Conservation (phyloP, 2,888 invertebrate genomes). For the Heteromurus nitidus region DNA sequence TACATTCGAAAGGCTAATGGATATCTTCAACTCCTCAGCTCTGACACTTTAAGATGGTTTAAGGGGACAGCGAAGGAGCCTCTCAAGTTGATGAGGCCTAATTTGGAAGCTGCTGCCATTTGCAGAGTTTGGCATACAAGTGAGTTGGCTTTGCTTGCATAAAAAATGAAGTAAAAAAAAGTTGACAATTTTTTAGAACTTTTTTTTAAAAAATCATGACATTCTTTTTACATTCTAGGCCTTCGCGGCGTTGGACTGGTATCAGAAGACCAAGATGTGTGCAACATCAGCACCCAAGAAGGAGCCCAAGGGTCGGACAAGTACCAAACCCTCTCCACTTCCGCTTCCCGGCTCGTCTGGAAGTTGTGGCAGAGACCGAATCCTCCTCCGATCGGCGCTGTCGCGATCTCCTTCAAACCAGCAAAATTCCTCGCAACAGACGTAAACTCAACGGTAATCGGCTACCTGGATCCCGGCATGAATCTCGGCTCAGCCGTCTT, state of each 20-base stretch:
- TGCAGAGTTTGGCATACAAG: slow-evolving; percentile 73
- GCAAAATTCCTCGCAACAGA: slow-evolving; percentile 70
- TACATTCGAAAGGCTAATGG: slow-evolving; percentile 53
- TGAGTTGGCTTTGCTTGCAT: too few relatives aligned
- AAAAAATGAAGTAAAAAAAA: too few relatives aligned
- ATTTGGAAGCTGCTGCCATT: slow-evolving; percentile 78
- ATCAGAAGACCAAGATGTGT: slow-evolving; percentile 59
- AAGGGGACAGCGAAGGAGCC: slow-evolving; percentile 43
- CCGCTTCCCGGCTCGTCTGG: slow-evolving; percentile 82
- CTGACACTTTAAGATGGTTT: slow-evolving; percentile 47
- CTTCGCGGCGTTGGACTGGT: slow-evolving; percentile 66
- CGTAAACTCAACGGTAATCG: slow-evolving; percentile 78
- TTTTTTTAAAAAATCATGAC: background rate
- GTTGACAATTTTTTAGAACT: too few relatives aligned
- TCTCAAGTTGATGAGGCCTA: slow-evolving; percentile 43
- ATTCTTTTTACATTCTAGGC: slow-evolving; percentile 32
- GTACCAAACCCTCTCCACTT: slow-evolving; percentile 77
- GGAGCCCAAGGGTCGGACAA: slow-evolving; percentile 67
- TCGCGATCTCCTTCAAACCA: slow-evolving; percentile 75
- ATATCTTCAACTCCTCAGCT: slow-evolving; percentile 47
- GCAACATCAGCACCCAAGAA: slow-evolving; percentile 68
- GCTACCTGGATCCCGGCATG: slow-evolving; percentile 80
- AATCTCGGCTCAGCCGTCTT: slow-evolving; percentile 79
- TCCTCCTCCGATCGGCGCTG: slow-evolving; percentile 82
- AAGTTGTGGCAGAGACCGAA: slow-evolving; percentile 83